phyloP scores from a whole-genome alignment of 2,797 vertebrate species.

The Mionectes olivaceus region DNA sequence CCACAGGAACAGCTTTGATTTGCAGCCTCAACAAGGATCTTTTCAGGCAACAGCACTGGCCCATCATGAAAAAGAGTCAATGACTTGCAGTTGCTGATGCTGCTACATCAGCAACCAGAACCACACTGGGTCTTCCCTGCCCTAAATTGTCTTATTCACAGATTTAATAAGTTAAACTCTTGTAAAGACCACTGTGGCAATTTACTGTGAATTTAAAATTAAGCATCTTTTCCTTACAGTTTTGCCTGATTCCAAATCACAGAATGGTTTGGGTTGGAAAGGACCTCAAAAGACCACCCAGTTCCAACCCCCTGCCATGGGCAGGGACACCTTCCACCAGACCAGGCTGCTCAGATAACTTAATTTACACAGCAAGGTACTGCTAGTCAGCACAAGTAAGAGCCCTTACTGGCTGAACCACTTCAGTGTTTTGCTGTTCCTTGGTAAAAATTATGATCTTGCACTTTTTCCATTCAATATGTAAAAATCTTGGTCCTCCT shows the following conservation, averaged over 20 bases:
- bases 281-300: neutral
- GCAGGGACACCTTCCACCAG: neutral
- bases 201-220: neutral
- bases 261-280: neutral
- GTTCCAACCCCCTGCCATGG: neutral
- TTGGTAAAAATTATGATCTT: neutral
- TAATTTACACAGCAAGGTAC: rapidly evolving
- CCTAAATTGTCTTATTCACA: neutral
- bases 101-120: neutral
- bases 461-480: neutral
- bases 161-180: neutral
- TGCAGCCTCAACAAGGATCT: neutral
- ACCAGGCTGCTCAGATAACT: neutral
- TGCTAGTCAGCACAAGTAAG: neutral
- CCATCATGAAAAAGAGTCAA: neutral
- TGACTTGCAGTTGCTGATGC: neutral
- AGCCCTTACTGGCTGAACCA: neutral
- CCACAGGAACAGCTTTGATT: neutral
- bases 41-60: neutral
- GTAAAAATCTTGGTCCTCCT: neutral
- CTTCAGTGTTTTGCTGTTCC: neutral
- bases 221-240: neutral
- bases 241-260: neutral
- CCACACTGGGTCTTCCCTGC: neutral
- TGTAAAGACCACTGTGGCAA: neutral